Base-by-base conservation (phyloP, 2,888 invertebrate genomes). In the Tricholauxania praeusta region DNA sequence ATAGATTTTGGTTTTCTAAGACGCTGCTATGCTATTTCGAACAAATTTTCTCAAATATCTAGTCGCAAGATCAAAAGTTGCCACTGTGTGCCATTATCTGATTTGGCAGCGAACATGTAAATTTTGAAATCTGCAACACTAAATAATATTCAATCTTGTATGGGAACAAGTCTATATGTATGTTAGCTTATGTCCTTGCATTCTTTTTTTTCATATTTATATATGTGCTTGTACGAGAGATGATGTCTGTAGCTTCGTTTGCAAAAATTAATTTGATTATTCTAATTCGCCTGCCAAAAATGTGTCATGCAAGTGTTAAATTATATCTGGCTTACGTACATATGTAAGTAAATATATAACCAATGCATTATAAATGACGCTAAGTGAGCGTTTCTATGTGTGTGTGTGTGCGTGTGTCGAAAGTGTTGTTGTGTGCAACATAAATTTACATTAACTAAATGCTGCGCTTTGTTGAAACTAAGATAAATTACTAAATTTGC, bases 271-370 rank as follows among this genome's bases (percentile, higher is more conserved):
- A 67, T 67, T 68, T 53, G 62, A 68, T 72, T 64, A 72, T 55
- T 72, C 67, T 63, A 72, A 72, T 72, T 67, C 55, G 67, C 48
- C n/a, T 65, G 71, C 64, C 64, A 65, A 66, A 66, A 66, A 66
- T 66, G 39, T 72, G 72, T 72, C 72, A 72, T 49, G 12, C 60
- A 62, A 66, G 72, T 66, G 66, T 60, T 59, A 53, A 63, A 72
- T 59, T 60, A 48, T 51, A 53, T 32, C 22, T n/a, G 14, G 15
- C n/a, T 22, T 32, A 17, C 51, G 47, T 47, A 28, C 17, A 52
- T 39, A 52, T 15, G 49, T 17, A 69, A 12, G 22, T 63, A 39
- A n/a, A n/a, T n/a, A 17, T n/a, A 48, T 63, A 10, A 14, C 7
- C 8, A 12, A 39, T 17, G 17, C 19, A 39, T 49, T 28, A 49